Evolutionary conservation across 2,797 vertebrate genomes (phyloP).

Genomic region (Aselliscus stoliczkanus): DNA sequence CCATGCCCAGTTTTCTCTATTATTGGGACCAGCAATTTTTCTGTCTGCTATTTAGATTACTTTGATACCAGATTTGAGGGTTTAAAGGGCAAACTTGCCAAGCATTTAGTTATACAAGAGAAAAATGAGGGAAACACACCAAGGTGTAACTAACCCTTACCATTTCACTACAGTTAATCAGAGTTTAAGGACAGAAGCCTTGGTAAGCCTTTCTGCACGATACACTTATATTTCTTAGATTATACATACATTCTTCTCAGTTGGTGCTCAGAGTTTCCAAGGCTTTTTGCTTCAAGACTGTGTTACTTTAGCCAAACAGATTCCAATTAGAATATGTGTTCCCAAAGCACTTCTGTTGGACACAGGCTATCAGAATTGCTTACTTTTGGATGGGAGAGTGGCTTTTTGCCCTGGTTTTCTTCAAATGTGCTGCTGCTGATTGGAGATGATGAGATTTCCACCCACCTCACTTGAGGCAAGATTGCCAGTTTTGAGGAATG

Average conservation of each 20-base stretch:
- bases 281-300: background rate
- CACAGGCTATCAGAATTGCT: background rate
- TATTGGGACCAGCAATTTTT: background rate
- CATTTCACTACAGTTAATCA: background rate
- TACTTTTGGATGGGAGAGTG: background rate
- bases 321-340: background rate
- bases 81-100: background rate
- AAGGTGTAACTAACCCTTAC: background rate
- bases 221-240: background rate
- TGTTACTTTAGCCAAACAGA: background rate
- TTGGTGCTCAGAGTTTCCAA: conserved; percentile 10
- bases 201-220: background rate
- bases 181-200: background rate
- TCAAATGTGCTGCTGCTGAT: conserved; percentile 28
- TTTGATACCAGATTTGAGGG: conserved; percentile 6
- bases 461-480: background rate
- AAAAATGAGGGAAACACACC: background rate
- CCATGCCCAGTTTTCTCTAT: background rate
- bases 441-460: conserved; percentile 48
- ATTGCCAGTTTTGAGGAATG: conserved; percentile 9
- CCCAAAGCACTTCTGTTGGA: background rate
- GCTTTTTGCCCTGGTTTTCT: conserved; percentile 29
- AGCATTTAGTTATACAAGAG: background rate
- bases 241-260: background rate
- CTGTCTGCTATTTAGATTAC: background rate